Percentiles rank a stretch among this genome's conserved stretches.
Evolutionary conservation across 2,113 vertebrate species (phyloP).

Genomic region (Lagopus muta): DNA sequence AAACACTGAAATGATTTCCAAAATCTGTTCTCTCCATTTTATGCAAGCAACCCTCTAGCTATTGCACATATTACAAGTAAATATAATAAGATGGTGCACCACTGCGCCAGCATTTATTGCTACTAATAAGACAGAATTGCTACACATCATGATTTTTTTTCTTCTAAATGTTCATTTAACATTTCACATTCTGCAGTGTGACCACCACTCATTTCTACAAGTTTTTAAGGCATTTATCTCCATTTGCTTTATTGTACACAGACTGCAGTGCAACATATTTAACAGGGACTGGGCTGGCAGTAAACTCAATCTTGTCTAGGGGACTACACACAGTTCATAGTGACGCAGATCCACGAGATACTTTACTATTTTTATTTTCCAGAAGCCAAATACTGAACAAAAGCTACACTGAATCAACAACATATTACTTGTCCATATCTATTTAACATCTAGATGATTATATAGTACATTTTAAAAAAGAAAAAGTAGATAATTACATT

Average conservation of each 20-base stretch:
- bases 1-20: neutral
- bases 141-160: neutral
- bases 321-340: neutral
- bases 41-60: neutral
- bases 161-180: neutral
- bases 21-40: neutral
- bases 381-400: neutral
- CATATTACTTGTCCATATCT: neutral
- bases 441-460: neutral
- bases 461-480: neutral
- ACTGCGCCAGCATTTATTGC: neutral
- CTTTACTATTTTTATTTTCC: neutral
- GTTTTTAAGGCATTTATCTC: neutral
- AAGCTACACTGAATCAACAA: neutral
- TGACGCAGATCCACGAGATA: neutral
- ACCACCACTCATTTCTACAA: neutral
- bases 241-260: neutral
- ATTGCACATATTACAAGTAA: neutral
- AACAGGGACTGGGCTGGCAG: neutral
- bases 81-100: neutral
- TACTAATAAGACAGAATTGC: neutral
- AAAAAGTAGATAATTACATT: neutral
- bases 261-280: neutral
- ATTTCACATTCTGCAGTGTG: neutral
- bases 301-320: neutral